A percentile compares a stretch with the other conserved stretches of the same genome.
These are phyloP conservation scores for Lepidurus apus DNA, from an alignment of 1,140 invertebrate genomes.

Conservation along the genomic window DNA sequence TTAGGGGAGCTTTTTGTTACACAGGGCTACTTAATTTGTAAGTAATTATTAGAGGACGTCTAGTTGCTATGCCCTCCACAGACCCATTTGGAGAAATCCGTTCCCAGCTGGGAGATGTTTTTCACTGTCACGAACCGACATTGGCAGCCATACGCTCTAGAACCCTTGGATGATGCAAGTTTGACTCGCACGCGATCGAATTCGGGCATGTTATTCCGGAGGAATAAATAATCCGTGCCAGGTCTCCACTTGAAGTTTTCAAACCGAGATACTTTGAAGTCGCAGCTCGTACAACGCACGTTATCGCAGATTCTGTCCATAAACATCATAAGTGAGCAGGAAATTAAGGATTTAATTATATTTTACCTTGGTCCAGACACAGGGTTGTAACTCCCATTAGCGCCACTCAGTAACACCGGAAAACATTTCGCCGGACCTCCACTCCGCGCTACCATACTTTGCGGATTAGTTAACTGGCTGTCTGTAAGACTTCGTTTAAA, in stretches of 20 bases:
- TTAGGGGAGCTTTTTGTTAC: no score
- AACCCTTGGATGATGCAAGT: conserved; percentile 27
- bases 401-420: conserved; percentile 30
- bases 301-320: conserved; percentile 44
- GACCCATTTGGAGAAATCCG: conserved; percentile 30
- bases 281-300: conserved; percentile 47
- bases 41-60: background rate
- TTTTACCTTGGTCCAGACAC: conserved; percentile 8
- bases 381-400: conserved; percentile 12
- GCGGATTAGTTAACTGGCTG: background rate
- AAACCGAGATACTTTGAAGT: conserved; percentile 46
- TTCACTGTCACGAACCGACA: conserved; percentile 32
- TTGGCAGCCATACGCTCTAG: conserved; percentile 30
- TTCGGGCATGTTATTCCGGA: conserved; percentile 49
- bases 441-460: background rate
- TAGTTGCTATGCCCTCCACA: conserved; percentile 26
- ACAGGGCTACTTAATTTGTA: no score
- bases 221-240: conserved; percentile 47
- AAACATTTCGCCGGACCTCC: conserved; percentile 26
- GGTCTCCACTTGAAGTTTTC: conserved; percentile 45
- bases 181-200: conserved; percentile 40
- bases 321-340: background rate
- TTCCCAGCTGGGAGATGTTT: conserved; percentile 27
- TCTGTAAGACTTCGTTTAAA: conserved; percentile 12
- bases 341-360: no score